Conservation (phyloP, 2,113 vertebrate genomes). For the Odontophorus gujanensis region DNA sequence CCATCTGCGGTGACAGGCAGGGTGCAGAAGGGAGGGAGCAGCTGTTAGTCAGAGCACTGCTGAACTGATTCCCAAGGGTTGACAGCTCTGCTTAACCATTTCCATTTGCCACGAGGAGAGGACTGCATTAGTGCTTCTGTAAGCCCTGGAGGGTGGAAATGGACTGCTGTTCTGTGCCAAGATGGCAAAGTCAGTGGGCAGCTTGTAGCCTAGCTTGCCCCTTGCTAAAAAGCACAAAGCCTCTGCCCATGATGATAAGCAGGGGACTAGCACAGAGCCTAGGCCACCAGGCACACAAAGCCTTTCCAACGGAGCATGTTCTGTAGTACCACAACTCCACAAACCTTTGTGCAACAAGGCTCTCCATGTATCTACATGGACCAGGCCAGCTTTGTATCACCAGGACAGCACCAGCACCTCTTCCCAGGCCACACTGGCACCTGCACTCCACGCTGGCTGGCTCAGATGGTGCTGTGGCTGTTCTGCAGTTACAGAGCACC, state of each 20-base stretch:
- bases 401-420: not conserved
- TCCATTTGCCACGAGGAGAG: not conserved
- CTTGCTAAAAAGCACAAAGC: not conserved
- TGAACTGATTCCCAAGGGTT: slow-evolving; percentile 28
- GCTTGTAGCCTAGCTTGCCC: not conserved
- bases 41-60: slow-evolving; percentile 59
- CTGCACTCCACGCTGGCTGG: not conserved
- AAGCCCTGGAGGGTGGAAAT: not conserved
- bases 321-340: not conserved
- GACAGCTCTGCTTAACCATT: slow-evolving; percentile 33
- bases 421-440: not conserved
- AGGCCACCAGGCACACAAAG: rapidly evolving
- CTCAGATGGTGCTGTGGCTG: not conserved
- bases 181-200: not conserved
- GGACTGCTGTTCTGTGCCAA: not conserved
- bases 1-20: slow-evolving; percentile 77
- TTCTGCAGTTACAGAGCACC: not conserved
- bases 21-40: slow-evolving; percentile 64
- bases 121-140: rapidly evolving
- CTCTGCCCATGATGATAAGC: not conserved
- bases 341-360: not conserved
- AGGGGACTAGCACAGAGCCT: not conserved
- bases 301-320: not conserved
- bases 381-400: not conserved
- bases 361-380: not conserved